These are phyloP conservation scores for Clarias magur DNA, from an alignment of 2,113 vertebrate species.

Conservation along the genomic window DNA sequence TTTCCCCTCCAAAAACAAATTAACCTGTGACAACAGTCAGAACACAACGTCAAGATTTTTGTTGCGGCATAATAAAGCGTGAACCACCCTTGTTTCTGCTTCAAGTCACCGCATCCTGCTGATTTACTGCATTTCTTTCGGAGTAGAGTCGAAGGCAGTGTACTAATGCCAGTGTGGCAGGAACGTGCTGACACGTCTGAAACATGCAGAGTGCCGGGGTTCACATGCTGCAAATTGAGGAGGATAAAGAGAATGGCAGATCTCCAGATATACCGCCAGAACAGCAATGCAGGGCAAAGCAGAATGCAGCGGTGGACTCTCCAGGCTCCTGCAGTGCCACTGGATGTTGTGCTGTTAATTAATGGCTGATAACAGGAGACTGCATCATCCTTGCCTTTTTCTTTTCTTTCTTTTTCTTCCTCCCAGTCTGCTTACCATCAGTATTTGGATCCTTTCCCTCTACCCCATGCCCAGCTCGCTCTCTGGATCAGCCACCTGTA, in stretches of 20 bases:
- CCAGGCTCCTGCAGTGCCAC: constrained; percentile 35
- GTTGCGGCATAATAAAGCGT: neutral
- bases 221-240: constrained; percentile 19
- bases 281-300: constrained; percentile 17
- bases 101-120: constrained; percentile 2
- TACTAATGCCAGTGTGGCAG: constrained; percentile 30
- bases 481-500: constrained; percentile 41
- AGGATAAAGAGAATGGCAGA: constrained; percentile 39
- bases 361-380: constrained; percentile 47
- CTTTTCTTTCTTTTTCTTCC: neutral
- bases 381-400: neutral
- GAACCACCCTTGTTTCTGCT: neutral
- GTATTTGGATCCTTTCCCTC: neutral
- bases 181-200: constrained; percentile 51
- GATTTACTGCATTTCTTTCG: constrained; percentile 11
- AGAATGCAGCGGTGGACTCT: constrained; percentile 28
- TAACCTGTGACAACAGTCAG: neutral
- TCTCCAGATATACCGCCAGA: constrained; percentile 11
- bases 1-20: constrained; percentile 5
- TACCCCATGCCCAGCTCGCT: neutral
- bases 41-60: neutral
- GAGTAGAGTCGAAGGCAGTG: constrained; percentile 7
- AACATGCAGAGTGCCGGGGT: constrained; percentile 38
- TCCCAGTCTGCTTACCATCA: neutral
- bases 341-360: constrained; percentile 48